Base-by-base conservation (phyloP, 2,113 vertebrate species). In the Bagarius yarrelli region DNA sequence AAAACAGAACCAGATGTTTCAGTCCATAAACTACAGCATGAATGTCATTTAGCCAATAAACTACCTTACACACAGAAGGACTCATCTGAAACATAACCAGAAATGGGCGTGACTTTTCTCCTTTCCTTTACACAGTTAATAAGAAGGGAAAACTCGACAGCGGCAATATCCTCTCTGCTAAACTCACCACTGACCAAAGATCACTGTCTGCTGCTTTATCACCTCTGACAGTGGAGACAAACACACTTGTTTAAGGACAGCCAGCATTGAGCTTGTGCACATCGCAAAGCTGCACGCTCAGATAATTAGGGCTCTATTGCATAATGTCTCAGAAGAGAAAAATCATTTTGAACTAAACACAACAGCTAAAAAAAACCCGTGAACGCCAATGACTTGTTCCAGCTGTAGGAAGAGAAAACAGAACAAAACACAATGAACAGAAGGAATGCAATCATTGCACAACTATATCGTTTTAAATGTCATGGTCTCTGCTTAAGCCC, bases 141-240 rank as follows among this genome's bases (percentile, higher is more conserved):
- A 21, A 74, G 64, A 47, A 63, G 53, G 60, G 40, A 57, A 69
- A 61, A 71, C 74, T 83, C 84, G 78, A 40, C 36, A 16, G 47
- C 67, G 19, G 70, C 71, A 44, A 67, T 75, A 21, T 67, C 70
- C 66, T 60, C 64, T 32, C 32, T 69, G 77, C 64, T 30, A 34
- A 70, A 67, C 23, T 71, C n/a, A 40, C 18, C 11, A 36, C 70
- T 61, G 70, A 81, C 69, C 56, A 72, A 61, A 63, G 60, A 55
- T 3, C 30, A 19, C 2, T 57, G 36, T 66, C 55, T n/a, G 19
- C 57, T 30, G 32, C 57, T 73, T 73, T 6, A 81, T 64, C 47
- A 40, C 59, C 32, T 44, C 3, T 66, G 71, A 44, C 71, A 64
- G 52, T 32, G n/a, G 30, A 53, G 8, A 61, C 74, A 61, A 81